Conservation (phyloP, 2,888 invertebrate genomes). For the Dryocosmus kuriphilus region DNA sequence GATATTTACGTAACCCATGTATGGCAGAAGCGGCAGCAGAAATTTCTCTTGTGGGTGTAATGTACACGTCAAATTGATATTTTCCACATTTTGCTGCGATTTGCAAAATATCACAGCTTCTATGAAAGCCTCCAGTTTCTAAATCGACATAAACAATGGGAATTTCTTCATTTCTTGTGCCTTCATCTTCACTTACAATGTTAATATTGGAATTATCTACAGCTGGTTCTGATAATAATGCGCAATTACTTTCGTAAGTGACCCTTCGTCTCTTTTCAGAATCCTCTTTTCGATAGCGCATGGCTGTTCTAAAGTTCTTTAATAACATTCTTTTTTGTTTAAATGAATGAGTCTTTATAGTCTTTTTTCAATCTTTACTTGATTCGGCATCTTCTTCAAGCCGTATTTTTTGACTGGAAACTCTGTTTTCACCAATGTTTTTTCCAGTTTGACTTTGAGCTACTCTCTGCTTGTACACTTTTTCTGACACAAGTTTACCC, state of each 20-base stretch:
- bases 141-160: slow-evolving; percentile 45
- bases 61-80: slow-evolving; percentile 46
- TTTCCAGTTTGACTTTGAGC: no score
- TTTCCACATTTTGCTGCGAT: slow-evolving; percentile 47
- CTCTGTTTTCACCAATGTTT: no score
- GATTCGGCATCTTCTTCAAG: no score
- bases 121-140: slow-evolving; percentile 47
- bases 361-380: no score
- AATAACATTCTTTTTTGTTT: slow-evolving; percentile 44
- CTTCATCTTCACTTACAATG: not conserved
- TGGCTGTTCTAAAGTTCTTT: slow-evolving; percentile 45
- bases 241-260: slow-evolving; percentile 50
- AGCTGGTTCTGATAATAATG: slow-evolving; percentile 29
- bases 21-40: slow-evolving; percentile 46
- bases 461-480: no score
- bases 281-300: slow-evolving; percentile 47
- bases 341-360: no score
- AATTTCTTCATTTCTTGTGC: not conserved
- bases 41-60: slow-evolving; percentile 47
- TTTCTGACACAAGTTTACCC: no score
- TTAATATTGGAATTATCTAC: not conserved
- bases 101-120: slow-evolving; percentile 53
- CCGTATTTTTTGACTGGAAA: no score
- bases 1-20: slow-evolving; percentile 42
- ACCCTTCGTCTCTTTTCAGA: slow-evolving; percentile 48